Evolutionary conservation across 1,140 invertebrate genomes (phyloP), one percentile per base, ranked within the genome.

Genomic region (Rhagoletis zephyria): DNA sequence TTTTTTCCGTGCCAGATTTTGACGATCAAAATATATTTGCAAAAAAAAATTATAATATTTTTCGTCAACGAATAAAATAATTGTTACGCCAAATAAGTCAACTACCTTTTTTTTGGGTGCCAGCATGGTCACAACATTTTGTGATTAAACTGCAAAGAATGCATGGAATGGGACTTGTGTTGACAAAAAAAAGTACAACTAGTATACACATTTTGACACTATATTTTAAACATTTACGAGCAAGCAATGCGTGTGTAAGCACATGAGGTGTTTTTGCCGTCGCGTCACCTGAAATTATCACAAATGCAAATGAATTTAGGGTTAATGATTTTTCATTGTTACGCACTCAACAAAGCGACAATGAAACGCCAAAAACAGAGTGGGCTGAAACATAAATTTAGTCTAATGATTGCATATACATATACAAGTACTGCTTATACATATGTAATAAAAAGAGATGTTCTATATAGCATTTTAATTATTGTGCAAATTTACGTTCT

Each of bases 261-360:
- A 30, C 65, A 30, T 30, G 6, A 9, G 65, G 45, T 48, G 30
- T 74, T 48, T 48, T 48, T 74, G 45, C 48, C 14, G 4, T 5
- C 42, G 42, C 42, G n/a, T 74, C 45, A 16, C 40, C 67, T 42
- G 40, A 85, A 85, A n/a, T 85, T 85, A 61, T 85, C 81, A 85
- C 14, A 85, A 85, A 85, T 85, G 81, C 59, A 85, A 85, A 85
- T 85, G 6, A 59, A 40, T 14, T 85, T 40, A n/a, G 81, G 81
- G 81, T 85, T 85, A 85, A 85, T 85, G 81, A 85, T 85, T 85
- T 60, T 7, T 48, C 42, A 74, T 74, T 74, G 67, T 48, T 74
- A 45, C 67, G 42, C 81, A 85, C 81, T 14, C 81, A 74, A 48
- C 67, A 42, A 59, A 74, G 19, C 51, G 81, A 85, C 81, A 85